Conservation (phyloP, 2,113 vertebrate species). For the Heteronetta atricapilla region DNA sequence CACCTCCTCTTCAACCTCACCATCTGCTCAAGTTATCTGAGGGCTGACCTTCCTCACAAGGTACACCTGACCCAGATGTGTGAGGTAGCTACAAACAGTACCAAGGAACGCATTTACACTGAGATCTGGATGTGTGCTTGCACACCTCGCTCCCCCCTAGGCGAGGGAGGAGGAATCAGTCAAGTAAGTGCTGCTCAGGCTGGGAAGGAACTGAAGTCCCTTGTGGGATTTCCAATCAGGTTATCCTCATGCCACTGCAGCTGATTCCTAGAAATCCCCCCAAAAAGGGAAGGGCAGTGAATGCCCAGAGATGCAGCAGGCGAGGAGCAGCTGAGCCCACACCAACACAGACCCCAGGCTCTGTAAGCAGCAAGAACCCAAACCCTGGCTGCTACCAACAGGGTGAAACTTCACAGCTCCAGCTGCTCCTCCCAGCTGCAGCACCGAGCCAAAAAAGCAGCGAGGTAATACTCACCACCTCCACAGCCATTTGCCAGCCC, state of each 20-base stretch:
- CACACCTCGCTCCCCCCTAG: background rate
- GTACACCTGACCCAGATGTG: background rate
- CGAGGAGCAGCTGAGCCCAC: background rate
- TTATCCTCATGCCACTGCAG: background rate
- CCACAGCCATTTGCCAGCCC: background rate
- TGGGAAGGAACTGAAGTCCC: background rate
- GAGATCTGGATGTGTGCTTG: background rate
- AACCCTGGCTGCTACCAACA: background rate
- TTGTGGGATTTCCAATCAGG: background rate
- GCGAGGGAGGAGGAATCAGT: background rate
- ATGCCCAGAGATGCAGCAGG: background rate
- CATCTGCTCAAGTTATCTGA: background rate
- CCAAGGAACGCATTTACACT: background rate
- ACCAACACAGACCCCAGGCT: accelerated
- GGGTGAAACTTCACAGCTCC: background rate
- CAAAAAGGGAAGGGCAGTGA: background rate
- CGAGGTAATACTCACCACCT: background rate
- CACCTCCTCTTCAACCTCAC: background rate
- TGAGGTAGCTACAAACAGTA: background rate
- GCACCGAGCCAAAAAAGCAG: background rate
- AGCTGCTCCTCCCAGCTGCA: background rate
- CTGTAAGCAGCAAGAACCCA: accelerated
- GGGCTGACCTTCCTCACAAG: background rate
- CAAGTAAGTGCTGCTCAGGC: accelerated
- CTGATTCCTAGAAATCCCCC: background rate